Base-by-base conservation (phyloP, 2,888 invertebrate genomes). In the Agapetus fuscipes region DNA sequence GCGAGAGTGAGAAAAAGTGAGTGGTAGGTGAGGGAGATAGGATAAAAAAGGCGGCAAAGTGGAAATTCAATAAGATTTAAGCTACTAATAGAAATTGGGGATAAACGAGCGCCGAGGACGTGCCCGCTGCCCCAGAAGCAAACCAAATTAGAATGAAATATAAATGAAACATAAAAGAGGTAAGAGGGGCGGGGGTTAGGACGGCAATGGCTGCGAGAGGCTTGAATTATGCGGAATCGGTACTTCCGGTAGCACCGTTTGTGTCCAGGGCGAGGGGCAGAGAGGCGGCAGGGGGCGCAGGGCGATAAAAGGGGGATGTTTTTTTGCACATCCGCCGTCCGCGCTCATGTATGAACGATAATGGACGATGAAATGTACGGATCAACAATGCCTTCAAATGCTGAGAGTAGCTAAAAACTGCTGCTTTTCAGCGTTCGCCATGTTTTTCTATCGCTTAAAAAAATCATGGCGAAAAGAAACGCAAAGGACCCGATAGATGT, bases 141-240 rank as follows among this genome's bases (percentile, higher is more conserved):
- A 63, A 62, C 60, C 59, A 64, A 65, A 67, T 65, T 65, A 62
- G 62, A 63, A 64, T 62, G 60, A 62, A 64, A 64, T 62, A 61
- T 62, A 66, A 65, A 41, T 37, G 37, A 41, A 41, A 41, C 37
- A 41, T 32, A 31, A 17, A 31, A 31, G 20, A 24, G 28, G 32
- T 17, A 24, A 20, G 24, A 20, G 32, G 9, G 10, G 12, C 17
- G 31, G n/a, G 37, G 37, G 37, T 24, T n/a, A 14, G 31, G 20
- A 26, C 28, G 20, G 13, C 26, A 13, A 15, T 16, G 17, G 29
- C 9, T 30, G 20, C 14, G 34, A 13, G 27, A 28, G 17, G 29
- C 9, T 30, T 30, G 30, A 37, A 37, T 30, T 30, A 37, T 37
- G 30, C 37, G 30, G 13, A 30, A 11, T 36, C 12, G 33, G n/a